These are phyloP conservation scores for Perizoma affinitatum DNA, from an alignment of 2,888 invertebrate species.

Conservation along the genomic window DNA sequence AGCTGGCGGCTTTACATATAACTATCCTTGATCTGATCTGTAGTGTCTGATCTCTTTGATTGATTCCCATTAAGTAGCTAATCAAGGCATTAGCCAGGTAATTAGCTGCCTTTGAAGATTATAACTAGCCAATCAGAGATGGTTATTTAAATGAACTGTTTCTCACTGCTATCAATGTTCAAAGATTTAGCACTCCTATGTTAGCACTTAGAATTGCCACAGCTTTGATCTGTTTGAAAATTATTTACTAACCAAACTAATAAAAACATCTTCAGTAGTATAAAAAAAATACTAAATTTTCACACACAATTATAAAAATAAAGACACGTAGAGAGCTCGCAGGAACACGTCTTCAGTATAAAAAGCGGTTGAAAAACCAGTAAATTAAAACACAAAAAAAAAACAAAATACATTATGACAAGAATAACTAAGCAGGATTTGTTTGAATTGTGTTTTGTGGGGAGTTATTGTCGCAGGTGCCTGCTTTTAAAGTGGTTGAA, in stretches of 20 bases:
- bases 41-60: constrained; percentile 35
- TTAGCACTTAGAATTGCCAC: too few relatives aligned
- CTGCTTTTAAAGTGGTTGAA: constrained; percentile 23
- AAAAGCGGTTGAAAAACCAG: constrained; percentile 4
- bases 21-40: constrained; percentile 7
- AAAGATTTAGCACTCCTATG: too few relatives aligned
- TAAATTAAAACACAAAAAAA: constrained; percentile 1
- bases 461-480: constrained; percentile 34
- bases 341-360: constrained; percentile 1
- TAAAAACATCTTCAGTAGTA: too few relatives aligned
- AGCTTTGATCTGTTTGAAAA: neutral
- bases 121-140: constrained; percentile 17
- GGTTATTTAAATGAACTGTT: neutral
- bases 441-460: constrained; percentile 26
- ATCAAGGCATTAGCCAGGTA: constrained; percentile 36
- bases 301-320: neutral
- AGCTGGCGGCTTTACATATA: too few relatives aligned
- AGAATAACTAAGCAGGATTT: constrained; percentile 8
- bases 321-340: neutral
- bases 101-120: constrained; percentile 36
- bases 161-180: too few relatives aligned
- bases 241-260: too few relatives aligned
- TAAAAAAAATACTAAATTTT: too few relatives aligned
- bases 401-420: constrained; percentile 9
- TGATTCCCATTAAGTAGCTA: constrained; percentile 35